phyloP scores from a whole-genome alignment of 2,888 invertebrate species.

The Papilio demoleus region DNA sequence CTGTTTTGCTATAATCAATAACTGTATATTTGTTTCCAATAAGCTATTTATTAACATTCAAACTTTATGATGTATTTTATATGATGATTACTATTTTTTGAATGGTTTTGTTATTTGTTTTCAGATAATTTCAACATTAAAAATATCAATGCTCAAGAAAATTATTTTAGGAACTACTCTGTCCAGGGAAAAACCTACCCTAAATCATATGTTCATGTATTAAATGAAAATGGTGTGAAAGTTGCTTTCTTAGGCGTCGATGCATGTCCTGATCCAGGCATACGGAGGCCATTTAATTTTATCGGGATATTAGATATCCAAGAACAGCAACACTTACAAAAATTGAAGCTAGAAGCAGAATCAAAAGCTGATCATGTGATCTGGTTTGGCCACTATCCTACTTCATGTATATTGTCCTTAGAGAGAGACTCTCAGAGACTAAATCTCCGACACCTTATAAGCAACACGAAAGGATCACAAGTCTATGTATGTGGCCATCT shows the following conservation, averaged over 20 bases:
- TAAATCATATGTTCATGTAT: conserved; percentile 88
- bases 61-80: neutral
- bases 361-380: conserved; percentile 71
- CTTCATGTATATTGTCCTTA: conserved; percentile 90
- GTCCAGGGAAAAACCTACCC: conserved; percentile 88
- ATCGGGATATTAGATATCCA: conserved; percentile 87
- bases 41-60: too few species aligned
- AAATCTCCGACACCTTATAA: conserved; percentile 83
- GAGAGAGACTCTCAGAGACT: conserved; percentile 75
- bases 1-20: neutral
- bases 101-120: conserved; percentile 55
- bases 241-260: conserved; percentile 94
- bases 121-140: conserved; percentile 95
- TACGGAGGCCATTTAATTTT: conserved; percentile 95
- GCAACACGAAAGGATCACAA: conserved; percentile 84
- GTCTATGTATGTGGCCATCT: conserved; percentile 96
- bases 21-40: neutral
- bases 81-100: neutral
- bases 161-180: conserved; percentile 91
- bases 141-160: conserved; percentile 86
- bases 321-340: conserved; percentile 83
- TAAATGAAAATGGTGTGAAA: conserved; percentile 81
- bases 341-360: conserved; percentile 82
- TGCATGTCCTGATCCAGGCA: conserved; percentile 93
- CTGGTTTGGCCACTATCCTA: conserved; percentile 96